These are phyloP conservation scores for Stichopus chloronotus DNA, from an alignment of 35 echinoderm and acorn worm species.

Conservation along the genomic window DNA sequence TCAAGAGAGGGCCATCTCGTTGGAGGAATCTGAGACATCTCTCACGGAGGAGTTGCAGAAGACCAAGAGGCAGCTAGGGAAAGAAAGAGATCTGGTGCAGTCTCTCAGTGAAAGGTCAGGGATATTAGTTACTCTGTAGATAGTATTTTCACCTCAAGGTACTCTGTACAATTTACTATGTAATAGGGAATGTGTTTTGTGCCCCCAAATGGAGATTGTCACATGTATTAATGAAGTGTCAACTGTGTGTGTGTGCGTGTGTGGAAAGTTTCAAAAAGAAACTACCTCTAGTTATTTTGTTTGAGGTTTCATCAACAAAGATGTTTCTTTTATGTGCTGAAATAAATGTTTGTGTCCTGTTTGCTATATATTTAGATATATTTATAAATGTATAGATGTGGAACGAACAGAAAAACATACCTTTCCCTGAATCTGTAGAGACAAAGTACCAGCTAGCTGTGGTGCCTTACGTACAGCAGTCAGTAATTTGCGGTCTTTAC, in stretches of 20 bases:
- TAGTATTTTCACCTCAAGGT: neutral
- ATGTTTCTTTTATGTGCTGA: no score
- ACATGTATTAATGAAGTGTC: neutral
- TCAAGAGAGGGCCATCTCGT: neutral
- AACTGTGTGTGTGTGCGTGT: neutral
- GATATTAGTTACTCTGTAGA: neutral
- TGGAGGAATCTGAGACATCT: constrained; percentile 23
- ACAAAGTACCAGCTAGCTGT: no score
- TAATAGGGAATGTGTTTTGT: neutral
- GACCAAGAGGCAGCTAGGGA: constrained; percentile 5
- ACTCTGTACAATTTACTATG: neutral
- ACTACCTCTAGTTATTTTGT: neutral
- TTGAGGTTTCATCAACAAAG: no score
- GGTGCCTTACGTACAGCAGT: no score
- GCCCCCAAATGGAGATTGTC: neutral
- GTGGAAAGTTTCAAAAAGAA: neutral
- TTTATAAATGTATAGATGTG: no score
- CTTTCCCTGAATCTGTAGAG: no score
- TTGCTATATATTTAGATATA: no score
- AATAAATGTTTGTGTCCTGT: no score
- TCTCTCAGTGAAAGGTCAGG: constrained; percentile 21
- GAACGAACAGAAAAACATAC: no score
- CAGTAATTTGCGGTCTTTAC: no score
- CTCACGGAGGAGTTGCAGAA: neutral
- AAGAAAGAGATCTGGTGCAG: constrained; percentile 39